Conservation (phyloP, 2,797 vertebrate species). For the Mormyrus hasselquistii region DNA sequence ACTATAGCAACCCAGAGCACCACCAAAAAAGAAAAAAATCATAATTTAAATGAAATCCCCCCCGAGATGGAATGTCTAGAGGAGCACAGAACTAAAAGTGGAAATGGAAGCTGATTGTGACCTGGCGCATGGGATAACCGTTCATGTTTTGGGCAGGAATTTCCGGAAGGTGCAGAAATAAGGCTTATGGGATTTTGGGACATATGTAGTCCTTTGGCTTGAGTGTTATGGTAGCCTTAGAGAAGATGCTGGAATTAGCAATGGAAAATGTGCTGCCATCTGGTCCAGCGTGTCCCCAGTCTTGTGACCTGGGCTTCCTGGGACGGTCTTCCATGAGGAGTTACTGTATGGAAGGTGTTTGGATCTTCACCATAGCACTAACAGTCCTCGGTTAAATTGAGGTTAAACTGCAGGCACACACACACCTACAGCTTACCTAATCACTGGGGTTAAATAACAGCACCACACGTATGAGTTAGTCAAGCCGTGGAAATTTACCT, state of each 20-base stretch:
- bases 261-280: not conserved
- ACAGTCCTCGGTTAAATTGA: not conserved
- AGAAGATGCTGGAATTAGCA: not conserved
- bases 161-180: constrained; percentile 20
- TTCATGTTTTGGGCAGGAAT: not conserved
- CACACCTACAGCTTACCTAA: not conserved
- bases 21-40: constrained; percentile 27
- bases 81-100: constrained; percentile 28
- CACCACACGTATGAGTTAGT: not conserved
- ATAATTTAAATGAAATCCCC: constrained; percentile 31
- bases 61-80: constrained; percentile 18
- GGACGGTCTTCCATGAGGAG: not conserved
- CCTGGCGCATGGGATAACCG: not conserved
- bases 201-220: constrained; percentile 27
- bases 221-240: not conserved
- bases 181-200: constrained; percentile 36
- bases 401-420: not conserved
- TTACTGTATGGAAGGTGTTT: not conserved
- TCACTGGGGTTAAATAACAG: not conserved
- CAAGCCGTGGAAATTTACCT: not conserved
- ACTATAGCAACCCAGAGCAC: not conserved
- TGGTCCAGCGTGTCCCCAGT: not conserved
- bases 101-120: constrained; percentile 17
- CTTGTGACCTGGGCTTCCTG: not conserved
- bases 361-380: not conserved